phyloP scores from a whole-genome alignment of 1,140 invertebrate species.

The Cyclargus thomasi region DNA sequence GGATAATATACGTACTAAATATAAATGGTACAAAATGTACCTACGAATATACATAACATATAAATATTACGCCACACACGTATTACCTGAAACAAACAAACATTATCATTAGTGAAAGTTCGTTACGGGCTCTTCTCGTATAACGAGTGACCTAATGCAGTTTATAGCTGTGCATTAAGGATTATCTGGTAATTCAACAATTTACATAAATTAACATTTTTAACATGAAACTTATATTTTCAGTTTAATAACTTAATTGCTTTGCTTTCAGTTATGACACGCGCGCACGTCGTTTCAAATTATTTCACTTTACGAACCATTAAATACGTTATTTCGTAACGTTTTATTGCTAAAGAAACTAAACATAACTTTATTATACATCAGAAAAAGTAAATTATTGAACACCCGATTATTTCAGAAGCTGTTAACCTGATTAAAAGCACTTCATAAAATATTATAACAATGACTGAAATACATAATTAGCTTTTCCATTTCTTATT shows the following conservation, averaged over 20 bases:
- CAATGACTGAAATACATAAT: too few species aligned
- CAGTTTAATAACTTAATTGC: constrained; percentile 4
- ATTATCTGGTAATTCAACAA: neutral
- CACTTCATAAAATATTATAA: too few species aligned
- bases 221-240: neutral
- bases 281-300: neutral
- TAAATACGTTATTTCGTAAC: neutral
- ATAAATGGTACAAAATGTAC: neutral
- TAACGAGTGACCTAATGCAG: neutral
- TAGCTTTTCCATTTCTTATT: too few species aligned
- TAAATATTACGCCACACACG: neutral
- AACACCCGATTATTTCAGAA: too few species aligned
- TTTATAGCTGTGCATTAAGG: neutral
- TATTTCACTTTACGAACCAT: constrained; percentile 1
- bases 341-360: neutral
- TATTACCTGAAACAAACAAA: constrained; percentile 15
- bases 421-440: too few species aligned
- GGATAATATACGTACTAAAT: too few species aligned
- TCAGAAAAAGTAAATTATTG: neutral
- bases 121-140: neutral
- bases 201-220: constrained; percentile 6
- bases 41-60: neutral
- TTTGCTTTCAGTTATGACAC: neutral
- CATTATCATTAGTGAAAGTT: constrained; percentile 8
- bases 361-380: neutral